A percentile compares a stretch with the other conserved stretches of the same genome.
phyloP scores from a whole-genome alignment of 1,140 invertebrate species.

The Yoshiicerus persimilis region DNA sequence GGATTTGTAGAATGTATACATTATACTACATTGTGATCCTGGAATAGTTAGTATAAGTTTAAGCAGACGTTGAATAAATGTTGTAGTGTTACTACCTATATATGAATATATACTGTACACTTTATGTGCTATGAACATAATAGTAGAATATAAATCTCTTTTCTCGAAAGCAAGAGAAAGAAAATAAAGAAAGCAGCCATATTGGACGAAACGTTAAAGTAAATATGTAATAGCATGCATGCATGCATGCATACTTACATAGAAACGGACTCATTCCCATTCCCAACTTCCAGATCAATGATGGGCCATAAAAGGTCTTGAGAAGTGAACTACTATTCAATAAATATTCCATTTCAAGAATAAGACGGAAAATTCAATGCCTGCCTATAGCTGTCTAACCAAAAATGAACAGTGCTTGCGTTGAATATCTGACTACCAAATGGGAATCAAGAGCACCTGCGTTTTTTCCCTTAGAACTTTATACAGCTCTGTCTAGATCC shows the following conservation, averaged over 20 bases:
- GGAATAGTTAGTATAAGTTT: no score
- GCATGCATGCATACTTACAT: not conserved
- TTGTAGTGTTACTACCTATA: not conserved
- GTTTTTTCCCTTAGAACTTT: constrained; percentile 32
- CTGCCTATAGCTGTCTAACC: not conserved
- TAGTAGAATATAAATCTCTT: not conserved
- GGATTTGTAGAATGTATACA: not conserved
- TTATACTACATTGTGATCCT: not conserved
- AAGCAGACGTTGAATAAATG: no score
- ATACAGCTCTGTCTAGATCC: not conserved
- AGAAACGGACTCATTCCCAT: not conserved
- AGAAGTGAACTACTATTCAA: constrained; percentile 30
- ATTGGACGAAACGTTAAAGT: not conserved
- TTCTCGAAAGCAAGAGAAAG: not conserved
- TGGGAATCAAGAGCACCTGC: constrained; percentile 38
- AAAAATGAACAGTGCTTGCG: not conserved
- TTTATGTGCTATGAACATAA: not conserved
- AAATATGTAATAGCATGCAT: constrained; percentile 13
- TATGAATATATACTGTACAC: not conserved
- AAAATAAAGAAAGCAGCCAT: not conserved
- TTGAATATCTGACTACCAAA: not conserved
- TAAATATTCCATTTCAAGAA: constrained; percentile 37
- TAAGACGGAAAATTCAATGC: constrained; percentile 27
- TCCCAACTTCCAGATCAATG: constrained; percentile 41
- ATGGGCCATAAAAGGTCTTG: constrained; percentile 39